Conservation (phyloP, 2,113 vertebrate genomes). For the Zosterops japonicus region DNA sequence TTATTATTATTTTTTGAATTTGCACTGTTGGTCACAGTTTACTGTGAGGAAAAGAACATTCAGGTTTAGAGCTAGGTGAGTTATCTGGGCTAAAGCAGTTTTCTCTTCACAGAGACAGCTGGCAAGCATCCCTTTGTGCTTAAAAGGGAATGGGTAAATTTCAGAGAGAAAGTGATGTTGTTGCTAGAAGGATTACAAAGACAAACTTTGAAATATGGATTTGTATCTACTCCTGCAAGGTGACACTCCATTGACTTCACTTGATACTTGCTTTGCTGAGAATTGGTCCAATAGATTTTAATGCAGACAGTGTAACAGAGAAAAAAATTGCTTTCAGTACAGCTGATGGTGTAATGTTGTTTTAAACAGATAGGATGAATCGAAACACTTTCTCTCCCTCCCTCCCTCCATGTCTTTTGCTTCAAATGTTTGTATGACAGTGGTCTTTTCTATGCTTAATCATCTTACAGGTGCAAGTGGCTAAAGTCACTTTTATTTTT, state of each 20-base stretch:
- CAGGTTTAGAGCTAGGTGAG: background rate
- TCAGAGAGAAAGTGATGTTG: background rate
- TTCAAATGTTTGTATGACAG: background rate
- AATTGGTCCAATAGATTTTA: background rate
- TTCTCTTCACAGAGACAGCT: background rate
- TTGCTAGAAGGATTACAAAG: background rate
- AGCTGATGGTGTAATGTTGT: background rate
- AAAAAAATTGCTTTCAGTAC: background rate
- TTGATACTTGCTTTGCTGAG: background rate
- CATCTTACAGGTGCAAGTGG: background rate
- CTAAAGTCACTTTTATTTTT: background rate
- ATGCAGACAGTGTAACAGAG: background rate
- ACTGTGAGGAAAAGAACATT: background rate
- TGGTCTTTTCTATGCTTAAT: background rate
- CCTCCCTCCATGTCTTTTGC: background rate
- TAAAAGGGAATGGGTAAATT: background rate
- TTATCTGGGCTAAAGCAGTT: background rate
- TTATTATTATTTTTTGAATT: background rate
- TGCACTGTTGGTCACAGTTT: background rate
- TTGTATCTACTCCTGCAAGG: background rate
- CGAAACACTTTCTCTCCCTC: background rate
- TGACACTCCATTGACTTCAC: conserved; percentile 11
- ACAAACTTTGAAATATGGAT: conserved; percentile 19
- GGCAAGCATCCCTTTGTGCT: background rate
- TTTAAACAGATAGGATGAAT: background rate